Conservation (phyloP, 2,797 vertebrate species). For the Lagorchestes hirsutus region DNA sequence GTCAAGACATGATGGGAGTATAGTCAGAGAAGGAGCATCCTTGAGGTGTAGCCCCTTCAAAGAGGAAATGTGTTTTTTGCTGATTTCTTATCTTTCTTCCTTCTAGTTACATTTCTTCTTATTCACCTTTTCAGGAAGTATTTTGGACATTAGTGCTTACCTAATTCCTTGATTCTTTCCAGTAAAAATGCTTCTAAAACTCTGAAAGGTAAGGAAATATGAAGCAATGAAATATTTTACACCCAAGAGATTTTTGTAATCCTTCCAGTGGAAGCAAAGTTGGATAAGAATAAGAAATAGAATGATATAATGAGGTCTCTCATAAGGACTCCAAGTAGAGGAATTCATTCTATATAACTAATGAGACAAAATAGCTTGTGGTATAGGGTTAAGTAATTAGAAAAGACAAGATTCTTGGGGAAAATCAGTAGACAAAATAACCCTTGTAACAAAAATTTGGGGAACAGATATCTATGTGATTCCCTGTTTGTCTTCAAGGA, state of each 20-base stretch:
- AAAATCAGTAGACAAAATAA: slow-evolving; percentile 70
- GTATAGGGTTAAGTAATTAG: slow-evolving; percentile 67
- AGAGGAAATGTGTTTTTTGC: background rate
- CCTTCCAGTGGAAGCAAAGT: background rate
- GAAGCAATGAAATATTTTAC: background rate
- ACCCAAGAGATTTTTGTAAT: background rate
- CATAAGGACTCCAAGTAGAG: slow-evolving; percentile 53
- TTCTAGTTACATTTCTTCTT: background rate
- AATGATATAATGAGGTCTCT: slow-evolving; percentile 60
- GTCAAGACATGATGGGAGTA: background rate
- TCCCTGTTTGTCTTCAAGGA: slow-evolving; percentile 47
- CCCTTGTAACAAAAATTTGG: slow-evolving; percentile 61
- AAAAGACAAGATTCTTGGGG: slow-evolving; percentile 64
- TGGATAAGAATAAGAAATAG: slow-evolving; percentile 68
- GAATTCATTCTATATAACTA: slow-evolving; percentile 71
- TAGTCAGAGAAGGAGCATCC: background rate
- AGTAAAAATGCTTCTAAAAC: slow-evolving; percentile 63
- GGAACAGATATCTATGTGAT: slow-evolving; percentile 39
- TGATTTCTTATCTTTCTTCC: background rate
- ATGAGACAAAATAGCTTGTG: slow-evolving; percentile 54
- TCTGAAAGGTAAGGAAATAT: slow-evolving; percentile 66
- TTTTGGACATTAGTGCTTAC: background rate
- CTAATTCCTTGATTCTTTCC: background rate
- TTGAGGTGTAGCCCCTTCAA: background rate
- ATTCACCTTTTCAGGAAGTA: background rate